Evolutionary conservation across 2,113 vertebrate genomes (phyloP).

Genomic region (Acanthisitta chloris): DNA sequence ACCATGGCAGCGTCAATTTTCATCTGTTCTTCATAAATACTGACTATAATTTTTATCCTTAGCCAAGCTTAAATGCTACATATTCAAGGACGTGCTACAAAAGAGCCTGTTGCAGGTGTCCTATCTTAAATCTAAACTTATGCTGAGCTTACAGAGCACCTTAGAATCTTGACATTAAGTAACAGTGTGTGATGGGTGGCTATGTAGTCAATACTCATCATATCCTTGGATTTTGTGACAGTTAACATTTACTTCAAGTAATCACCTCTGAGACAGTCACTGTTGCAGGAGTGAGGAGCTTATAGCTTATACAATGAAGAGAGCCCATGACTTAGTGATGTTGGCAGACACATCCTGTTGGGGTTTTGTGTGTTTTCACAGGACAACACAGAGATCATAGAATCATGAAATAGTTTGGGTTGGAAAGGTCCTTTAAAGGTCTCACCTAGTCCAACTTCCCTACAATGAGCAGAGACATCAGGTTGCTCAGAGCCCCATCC

Average conservation of each 20-base stretch:
- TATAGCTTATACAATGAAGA: background rate
- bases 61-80: background rate
- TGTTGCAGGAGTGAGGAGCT: background rate
- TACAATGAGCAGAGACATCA: background rate
- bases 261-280: background rate
- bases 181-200: rapidly evolving
- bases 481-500: background rate
- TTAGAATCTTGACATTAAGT: background rate
- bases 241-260: background rate
- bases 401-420: background rate
- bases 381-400: background rate
- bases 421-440: background rate
- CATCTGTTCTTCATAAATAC: background rate
- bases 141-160: background rate
- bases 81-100: background rate
- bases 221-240: background rate
- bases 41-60: background rate
- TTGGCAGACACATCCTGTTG: background rate
- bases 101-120: background rate
- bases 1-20: background rate
- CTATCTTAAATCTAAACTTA: background rate
- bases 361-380: background rate
- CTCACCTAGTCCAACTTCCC: background rate
- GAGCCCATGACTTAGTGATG: background rate
- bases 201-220: background rate